Conservation (phyloP, 2,797 vertebrate species). For the Triplophysa bombifrons region DNA sequence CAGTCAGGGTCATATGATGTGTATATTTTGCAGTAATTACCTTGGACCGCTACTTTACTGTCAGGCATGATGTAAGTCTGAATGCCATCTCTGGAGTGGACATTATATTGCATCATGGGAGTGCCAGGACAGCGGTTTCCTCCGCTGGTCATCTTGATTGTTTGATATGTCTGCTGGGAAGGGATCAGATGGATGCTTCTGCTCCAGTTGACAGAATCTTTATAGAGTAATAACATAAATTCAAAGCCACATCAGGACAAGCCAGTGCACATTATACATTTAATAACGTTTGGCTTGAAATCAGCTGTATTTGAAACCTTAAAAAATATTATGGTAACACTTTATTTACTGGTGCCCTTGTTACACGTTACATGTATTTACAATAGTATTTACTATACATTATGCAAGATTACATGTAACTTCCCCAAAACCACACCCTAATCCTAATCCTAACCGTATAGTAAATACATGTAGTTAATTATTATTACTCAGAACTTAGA, state of each 20-base stretch:
- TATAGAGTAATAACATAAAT: slow-evolving; percentile 6
- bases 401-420: too few species aligned
- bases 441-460: too few species aligned
- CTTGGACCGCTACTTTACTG: background rate
- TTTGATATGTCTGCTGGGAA: slow-evolving; percentile 8
- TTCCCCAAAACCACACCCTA: too few species aligned
- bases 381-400: too few species aligned
- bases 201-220: slow-evolving; percentile 16
- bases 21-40: slow-evolving; percentile 3
- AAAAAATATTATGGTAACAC: background rate
- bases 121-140: slow-evolving; percentile 3
- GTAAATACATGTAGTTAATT: too few species aligned
- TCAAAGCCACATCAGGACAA: background rate
- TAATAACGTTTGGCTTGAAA: background rate
- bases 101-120: slow-evolving; percentile 23
- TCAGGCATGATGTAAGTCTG: slow-evolving; percentile 7
- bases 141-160: background rate
- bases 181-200: slow-evolving; percentile 1
- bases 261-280: background rate
- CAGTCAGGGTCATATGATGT: too few species aligned
- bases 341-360: too few species aligned
- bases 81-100: background rate
- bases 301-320: background rate
- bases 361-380: too few species aligned
- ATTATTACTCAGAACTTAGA: too few species aligned